These are phyloP conservation scores for Caloenas nicobarica DNA, from an alignment of 2,113 vertebrate species.

Conservation along the genomic window DNA sequence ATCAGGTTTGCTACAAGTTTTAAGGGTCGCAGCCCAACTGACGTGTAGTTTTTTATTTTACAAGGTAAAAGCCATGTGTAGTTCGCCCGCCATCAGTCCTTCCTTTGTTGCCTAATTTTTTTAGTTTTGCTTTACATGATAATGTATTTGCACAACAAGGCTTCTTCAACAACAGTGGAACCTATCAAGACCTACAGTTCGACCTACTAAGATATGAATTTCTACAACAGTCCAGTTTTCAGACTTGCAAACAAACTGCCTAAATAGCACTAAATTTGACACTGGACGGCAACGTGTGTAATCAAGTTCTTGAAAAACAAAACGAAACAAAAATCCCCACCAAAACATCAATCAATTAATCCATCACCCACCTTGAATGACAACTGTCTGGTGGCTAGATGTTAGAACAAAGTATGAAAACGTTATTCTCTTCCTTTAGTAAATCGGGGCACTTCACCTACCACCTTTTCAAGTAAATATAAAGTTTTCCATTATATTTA, in stretches of 20 bases:
- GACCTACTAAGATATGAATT: not conserved
- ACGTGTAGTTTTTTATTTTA: not conserved
- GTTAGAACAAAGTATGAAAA: not conserved
- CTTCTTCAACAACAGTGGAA: not conserved
- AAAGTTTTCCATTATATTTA: not conserved
- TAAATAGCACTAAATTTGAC: not conserved
- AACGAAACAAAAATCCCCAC: too few relatives aligned
- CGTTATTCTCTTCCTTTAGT: not conserved
- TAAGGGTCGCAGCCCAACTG: rapidly evolving
- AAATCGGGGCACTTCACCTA: not conserved
- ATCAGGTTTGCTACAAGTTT: not conserved
- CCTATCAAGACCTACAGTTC: not conserved
- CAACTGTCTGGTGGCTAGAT: not conserved
- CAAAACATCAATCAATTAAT: not conserved
- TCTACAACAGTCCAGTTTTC: not conserved
- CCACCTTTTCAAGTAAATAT: not conserved
- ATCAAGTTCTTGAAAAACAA: not conserved
- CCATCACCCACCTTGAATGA: not conserved
- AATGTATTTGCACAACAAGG: not conserved
- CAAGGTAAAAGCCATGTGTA: not conserved
- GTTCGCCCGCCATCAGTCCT: not conserved
- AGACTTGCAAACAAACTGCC: not conserved
- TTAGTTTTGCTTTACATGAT: not conserved
- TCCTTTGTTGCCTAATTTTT: not conserved
- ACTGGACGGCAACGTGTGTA: not conserved